phyloP scores from a whole-genome alignment of 2,113 vertebrate genomes.

The Hydropotes inermis region DNA sequence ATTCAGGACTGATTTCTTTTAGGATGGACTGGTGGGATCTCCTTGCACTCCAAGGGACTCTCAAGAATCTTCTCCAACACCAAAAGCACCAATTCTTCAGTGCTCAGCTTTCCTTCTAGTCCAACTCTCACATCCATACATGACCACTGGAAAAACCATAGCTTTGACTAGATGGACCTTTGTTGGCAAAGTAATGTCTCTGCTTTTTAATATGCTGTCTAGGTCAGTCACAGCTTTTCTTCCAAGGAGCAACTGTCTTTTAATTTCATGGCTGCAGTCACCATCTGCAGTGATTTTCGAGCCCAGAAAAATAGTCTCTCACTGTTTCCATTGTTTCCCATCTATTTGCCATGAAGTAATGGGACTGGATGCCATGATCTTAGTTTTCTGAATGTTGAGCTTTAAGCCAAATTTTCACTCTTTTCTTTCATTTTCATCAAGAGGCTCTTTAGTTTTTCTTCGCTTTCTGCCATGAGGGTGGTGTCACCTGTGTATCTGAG shows the following conservation, averaged over 20 bases:
- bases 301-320: rapidly evolving
- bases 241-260: neutral
- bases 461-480: neutral
- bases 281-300: neutral
- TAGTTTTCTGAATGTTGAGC: neutral
- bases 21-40: neutral
- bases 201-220: neutral
- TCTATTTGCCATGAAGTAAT: neutral
- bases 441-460: neutral
- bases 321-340: neutral
- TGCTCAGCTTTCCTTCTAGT: neutral
- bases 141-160: neutral
- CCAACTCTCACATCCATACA: neutral
- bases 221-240: neutral
- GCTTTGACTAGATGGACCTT: rapidly evolving
- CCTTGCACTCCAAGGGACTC: neutral
- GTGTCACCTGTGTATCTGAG: neutral
- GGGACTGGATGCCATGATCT: neutral
- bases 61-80: neutral
- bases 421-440: neutral
- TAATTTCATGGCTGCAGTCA: neutral
- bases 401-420: neutral
- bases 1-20: neutral
- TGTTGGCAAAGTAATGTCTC: neutral
- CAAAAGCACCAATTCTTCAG: neutral